phyloP scores from a whole-genome alignment of 2,888 invertebrate genomes.

The Hemicrepidius hirtus region DNA sequence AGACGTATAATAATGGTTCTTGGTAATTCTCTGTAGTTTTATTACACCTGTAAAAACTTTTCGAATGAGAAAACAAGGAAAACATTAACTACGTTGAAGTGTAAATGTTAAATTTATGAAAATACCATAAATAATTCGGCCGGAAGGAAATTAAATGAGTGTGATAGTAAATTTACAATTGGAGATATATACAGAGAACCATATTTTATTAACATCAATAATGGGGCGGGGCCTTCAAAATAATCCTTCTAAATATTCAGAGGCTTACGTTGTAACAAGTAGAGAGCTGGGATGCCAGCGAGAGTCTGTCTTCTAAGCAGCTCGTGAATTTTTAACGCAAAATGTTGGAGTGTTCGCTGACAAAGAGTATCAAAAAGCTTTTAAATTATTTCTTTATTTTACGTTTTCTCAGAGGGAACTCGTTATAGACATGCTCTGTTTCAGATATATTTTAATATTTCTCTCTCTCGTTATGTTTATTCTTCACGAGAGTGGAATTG shows the following conservation, averaged over 20 bases:
- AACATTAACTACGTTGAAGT: not conserved
- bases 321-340: slow-evolving; percentile 33
- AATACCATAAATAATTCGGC: slow-evolving; percentile 1
- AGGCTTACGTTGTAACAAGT: slow-evolving; percentile 28
- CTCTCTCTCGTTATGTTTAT: slow-evolving; percentile 24
- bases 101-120: slow-evolving; percentile 12
- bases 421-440: slow-evolving; percentile 31
- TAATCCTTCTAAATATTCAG: slow-evolving; percentile 40
- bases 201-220: slow-evolving; percentile 38
- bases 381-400: slow-evolving; percentile 34
- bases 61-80: no score
- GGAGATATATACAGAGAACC: not conserved
- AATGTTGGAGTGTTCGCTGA: slow-evolving; percentile 36
- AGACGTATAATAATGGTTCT: no score
- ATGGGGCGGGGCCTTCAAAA: slow-evolving; percentile 21
- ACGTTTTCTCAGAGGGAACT: slow-evolving; percentile 29
- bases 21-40: no score
- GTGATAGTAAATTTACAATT: not conserved
- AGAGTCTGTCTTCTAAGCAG: slow-evolving; percentile 30
- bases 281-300: slow-evolving; percentile 16
- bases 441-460: slow-evolving; percentile 32
- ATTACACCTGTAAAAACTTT: no score
- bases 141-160: slow-evolving; percentile 5
- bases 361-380: slow-evolving; percentile 37
- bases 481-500: slow-evolving; percentile 29